Base-by-base conservation (phyloP, 1,140 invertebrate genomes). In the Bombus difficillimus region DNA sequence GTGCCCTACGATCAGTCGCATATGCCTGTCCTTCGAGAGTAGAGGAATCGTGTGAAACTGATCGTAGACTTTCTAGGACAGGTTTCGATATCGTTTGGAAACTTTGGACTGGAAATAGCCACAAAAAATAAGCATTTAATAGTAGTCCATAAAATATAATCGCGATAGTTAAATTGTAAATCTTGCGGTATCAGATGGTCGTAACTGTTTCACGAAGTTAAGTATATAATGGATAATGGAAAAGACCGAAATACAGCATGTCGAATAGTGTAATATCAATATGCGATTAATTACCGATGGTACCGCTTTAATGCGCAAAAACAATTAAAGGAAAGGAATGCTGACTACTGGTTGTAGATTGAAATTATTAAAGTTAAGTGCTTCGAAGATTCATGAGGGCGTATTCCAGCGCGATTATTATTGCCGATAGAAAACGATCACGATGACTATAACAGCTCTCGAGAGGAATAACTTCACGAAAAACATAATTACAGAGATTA, bases 401-500 rank as follows among this genome's bases (percentile, higher is more conserved):
- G 34, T 68, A n/a, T 41, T 39, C 6, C 59, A 22, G 25, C 53
- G 18, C 32, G 74, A 34, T 74, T 9, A 34, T 22, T 41, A 32
- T 13, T 34, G 25, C 6, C 47, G 59, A 28, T 32, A 28, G 9
- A 68, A 79, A 68, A 37, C 43, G 22, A 12, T 13, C 18, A 32
- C 28, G 4, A n/a, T 8, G 59, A 66, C 5, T 13, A 22, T 15
- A 34, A 34, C 39, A 12, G 39, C 32, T 25, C 53, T n/a, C 28
- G 28, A n/a, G 80, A 9, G 71, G 57, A 53, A 10, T 32, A 62
- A 13, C 13, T n/a, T 25, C 2, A 47, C 43, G 72, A 59, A 84
- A 83, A 83, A 80, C 6, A 37, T 73, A 81, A 85, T 85, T 80
- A 53, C 79, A 18, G 0, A 28, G 43, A 59, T 47, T 74, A 68